Evolutionary conservation across 2,113 vertebrate genomes (phyloP).

Genomic region (Gymnobelideus leadbeateri): DNA sequence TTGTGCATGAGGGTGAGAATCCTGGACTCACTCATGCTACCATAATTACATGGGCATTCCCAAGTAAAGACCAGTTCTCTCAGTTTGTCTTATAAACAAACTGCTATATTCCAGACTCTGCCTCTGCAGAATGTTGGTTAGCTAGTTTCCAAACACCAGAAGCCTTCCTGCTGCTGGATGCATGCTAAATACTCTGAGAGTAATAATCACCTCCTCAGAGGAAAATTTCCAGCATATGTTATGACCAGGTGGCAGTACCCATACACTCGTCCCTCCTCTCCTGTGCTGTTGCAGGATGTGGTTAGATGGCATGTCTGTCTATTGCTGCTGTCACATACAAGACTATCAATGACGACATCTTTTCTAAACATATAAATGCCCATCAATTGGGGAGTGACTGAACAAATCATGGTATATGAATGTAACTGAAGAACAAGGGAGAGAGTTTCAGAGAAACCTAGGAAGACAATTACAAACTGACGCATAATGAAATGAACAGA

Average conservation of each 20-base stretch:
- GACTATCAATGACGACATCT: background rate
- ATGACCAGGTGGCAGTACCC: background rate
- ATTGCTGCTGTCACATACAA: background rate
- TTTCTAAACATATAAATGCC: background rate
- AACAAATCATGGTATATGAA: background rate
- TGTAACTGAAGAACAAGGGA: background rate
- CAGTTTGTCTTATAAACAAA: background rate
- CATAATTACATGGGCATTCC: background rate
- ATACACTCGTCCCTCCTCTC: background rate
- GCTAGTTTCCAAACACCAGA: background rate
- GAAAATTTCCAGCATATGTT: background rate
- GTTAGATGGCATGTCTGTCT: background rate
- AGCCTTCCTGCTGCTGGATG: background rate
- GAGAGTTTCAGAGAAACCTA: background rate
- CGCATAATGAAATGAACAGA: background rate
- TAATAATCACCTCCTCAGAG: background rate
- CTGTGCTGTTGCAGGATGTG: background rate
- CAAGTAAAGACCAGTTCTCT: background rate
- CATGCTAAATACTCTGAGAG: background rate
- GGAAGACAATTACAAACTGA: background rate
- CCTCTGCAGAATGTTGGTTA: background rate
- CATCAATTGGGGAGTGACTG: background rate
- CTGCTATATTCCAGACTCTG: slow-evolving; percentile 1
- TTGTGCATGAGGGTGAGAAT: background rate
- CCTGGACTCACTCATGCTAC: background rate